Evolutionary conservation across 1,140 invertebrate species (phyloP).

Genomic region (Micrasema minimum): DNA sequence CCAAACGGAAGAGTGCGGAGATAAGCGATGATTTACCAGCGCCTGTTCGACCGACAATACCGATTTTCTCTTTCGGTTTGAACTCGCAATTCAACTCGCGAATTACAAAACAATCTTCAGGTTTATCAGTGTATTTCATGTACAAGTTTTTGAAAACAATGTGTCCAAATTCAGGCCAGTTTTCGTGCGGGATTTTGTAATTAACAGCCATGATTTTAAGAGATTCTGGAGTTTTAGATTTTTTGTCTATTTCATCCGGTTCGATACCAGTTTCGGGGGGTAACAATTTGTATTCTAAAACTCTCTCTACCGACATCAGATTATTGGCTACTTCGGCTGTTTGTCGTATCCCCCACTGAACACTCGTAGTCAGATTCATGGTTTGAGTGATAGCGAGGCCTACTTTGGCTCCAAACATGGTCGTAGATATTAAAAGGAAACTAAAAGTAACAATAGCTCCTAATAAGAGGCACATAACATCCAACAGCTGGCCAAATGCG

Average conservation of each 20-base stretch:
- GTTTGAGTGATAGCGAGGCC: constrained; percentile 88
- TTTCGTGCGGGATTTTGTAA: constrained; percentile 65
- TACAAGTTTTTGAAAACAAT: constrained; percentile 72
- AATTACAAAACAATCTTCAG: constrained; percentile 70
- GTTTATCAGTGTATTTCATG: constrained; percentile 64
- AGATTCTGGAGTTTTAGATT: constrained; percentile 73
- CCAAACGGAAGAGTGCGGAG: constrained; percentile 81
- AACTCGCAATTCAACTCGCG: constrained; percentile 70
- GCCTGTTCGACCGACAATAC: constrained; percentile 86
- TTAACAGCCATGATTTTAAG: constrained; percentile 58
- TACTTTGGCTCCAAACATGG: constrained; percentile 69
- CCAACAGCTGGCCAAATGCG: constrained; percentile 77
- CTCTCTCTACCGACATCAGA: constrained; percentile 82
- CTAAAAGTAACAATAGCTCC: constrained; percentile 71
- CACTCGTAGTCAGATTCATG: constrained; percentile 80
- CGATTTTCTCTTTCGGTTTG: constrained; percentile 55
- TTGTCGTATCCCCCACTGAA: constrained; percentile 86
- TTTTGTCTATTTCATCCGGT: constrained; percentile 64
- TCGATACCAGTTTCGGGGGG: constrained; percentile 65
- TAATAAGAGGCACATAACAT: constrained; percentile 73
- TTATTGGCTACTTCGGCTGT: constrained; percentile 84
- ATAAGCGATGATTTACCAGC: constrained; percentile 95
- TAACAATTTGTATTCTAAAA: constrained; percentile 79
- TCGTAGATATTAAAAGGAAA: constrained; percentile 64
- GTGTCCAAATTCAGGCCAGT: constrained; percentile 75